Base-by-base conservation (phyloP, 2,888 invertebrate species). In the Lingula anatina region DNA sequence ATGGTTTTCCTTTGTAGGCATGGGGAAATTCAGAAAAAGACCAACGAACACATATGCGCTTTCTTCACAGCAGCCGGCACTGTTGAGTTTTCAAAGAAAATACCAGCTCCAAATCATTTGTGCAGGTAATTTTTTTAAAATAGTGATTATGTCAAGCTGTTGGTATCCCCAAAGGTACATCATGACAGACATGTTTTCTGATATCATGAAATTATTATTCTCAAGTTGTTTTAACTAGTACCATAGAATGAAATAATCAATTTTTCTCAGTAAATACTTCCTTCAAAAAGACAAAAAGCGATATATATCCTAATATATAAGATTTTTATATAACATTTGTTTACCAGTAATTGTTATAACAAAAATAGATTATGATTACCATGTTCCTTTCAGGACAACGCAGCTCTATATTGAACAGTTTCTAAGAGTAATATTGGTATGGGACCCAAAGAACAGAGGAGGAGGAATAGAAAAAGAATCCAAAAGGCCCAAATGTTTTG, bases 401-500 rank as follows among this genome's bases (percentile, higher is more conserved):
- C 65, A 69, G 54, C 51, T 55, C 2, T 70, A 70, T 55, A 68
- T 71, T 66, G 75, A 78, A 81, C 60, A 68, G 46, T 92, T 90
- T 90, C 75, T 92, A 24, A 79, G 80, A 57, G 73, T 84, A 43
- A 86, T 87, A 44, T 74, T 92, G 39, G 85, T 88, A 64, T 86
- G 83, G 81, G 84, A 90, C 68, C 85, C 87, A 0, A 83, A 83
- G 57, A 77, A 82, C 49, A 82, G 92, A 61, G 88, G 89, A 0
- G 81, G 82, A 60, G 77, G 67, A 3, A 81, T 83, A 63, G 67
- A 72, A 18, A 41, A 50, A 7, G 53, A 54, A 24, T 52, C 47
- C 2, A 53, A 53, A 12, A 49, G 71, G 40, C 64, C 66, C 9
- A 54, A 56, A 26, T 71, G 71, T 49, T 74, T 73, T 51, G 51